Conservation (phyloP, 2,888 invertebrate species). For the Cephalotes varians region DNA sequence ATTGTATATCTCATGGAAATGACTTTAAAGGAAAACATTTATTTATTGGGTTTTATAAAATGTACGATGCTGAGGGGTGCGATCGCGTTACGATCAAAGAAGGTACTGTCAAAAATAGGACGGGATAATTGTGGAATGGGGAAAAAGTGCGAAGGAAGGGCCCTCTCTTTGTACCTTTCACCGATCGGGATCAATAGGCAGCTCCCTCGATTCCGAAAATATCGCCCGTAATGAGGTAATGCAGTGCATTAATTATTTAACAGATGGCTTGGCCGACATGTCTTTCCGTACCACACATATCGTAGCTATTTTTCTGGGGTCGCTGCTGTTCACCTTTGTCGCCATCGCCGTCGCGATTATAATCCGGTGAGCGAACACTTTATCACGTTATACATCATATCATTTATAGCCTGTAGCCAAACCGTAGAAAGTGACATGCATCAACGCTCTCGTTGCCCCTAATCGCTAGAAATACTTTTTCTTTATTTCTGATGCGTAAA, state of each 20-base stretch:
- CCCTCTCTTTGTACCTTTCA: neutral
- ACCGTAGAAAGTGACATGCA: conserved; percentile 10
- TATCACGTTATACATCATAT: conserved; percentile 18
- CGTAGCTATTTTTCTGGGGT: conserved; percentile 83
- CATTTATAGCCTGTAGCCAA: conserved; percentile 30
- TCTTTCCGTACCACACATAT: conserved; percentile 84
- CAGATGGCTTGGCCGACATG: conserved; percentile 69
- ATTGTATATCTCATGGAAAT: neutral
- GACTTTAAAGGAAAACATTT: neutral
- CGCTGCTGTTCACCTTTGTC: conserved; percentile 82
- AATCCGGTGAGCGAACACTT: conserved; percentile 80
- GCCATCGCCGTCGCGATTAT: conserved; percentile 81
- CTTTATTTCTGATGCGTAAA: neutral
- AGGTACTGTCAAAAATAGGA: conserved; percentile 32
- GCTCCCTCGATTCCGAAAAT: conserved; percentile 46
- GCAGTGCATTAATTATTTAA: conserved; percentile 50
- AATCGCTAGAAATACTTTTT: neutral
- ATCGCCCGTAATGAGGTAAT: conserved; percentile 43
- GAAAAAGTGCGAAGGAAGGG: neutral
- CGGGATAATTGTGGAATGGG: conserved; percentile 7
- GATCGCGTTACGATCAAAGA: neutral
- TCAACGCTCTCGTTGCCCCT: neutral
- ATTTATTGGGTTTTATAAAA: neutral
- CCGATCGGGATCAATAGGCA: conserved; percentile 12
- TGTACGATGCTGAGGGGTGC: neutral